Percentiles rank a stretch among this genome's conserved stretches.
Conservation (phyloP, 2,888 invertebrate genomes). For the Pandemis corylana region DNA sequence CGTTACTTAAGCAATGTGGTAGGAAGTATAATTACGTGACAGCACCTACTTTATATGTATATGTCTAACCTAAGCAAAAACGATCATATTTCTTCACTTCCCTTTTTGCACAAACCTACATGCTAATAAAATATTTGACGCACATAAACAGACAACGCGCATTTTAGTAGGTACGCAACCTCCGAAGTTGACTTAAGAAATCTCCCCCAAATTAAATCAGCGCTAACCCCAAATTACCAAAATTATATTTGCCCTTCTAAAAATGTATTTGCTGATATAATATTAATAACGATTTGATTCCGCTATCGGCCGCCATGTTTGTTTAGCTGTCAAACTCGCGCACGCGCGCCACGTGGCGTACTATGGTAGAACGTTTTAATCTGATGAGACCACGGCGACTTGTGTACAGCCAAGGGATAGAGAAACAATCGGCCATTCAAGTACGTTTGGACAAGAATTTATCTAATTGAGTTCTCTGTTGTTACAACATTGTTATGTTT, state of each 20-base stretch:
- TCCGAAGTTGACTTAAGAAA: slow-evolving; percentile 26
- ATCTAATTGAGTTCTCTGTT: slow-evolving; percentile 27
- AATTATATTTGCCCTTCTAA: slow-evolving; percentile 75
- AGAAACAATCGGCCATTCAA: slow-evolving; percentile 48
- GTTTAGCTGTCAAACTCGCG: slow-evolving; percentile 77
- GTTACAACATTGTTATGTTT: slow-evolving; percentile 31
- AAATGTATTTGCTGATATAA: slow-evolving; percentile 75
- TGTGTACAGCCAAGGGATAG: slow-evolving; percentile 57
- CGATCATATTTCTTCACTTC: no score
- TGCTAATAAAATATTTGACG: not conserved
- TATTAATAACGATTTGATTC: slow-evolving; percentile 80
- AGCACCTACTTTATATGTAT: no score
- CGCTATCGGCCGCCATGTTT: slow-evolving; percentile 77
- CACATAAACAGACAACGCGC: not conserved
- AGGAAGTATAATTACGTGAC: no score
- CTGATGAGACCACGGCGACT: slow-evolving; percentile 61
- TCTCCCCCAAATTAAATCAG: slow-evolving; percentile 57
- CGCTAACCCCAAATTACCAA: slow-evolving; percentile 73
- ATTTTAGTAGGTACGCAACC: slow-evolving; percentile 22
- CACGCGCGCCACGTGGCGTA: slow-evolving; percentile 71
- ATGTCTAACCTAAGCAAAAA: no score
- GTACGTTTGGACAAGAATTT: slow-evolving; percentile 25
- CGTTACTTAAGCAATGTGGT: no score
- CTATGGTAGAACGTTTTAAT: slow-evolving; percentile 66
- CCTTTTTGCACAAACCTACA: not conserved